A percentile compares a stretch with the other conserved stretches of the same genome.
phyloP scores from a whole-genome alignment of 1,140 invertebrate genomes.

The Chironomus tepperi region DNA sequence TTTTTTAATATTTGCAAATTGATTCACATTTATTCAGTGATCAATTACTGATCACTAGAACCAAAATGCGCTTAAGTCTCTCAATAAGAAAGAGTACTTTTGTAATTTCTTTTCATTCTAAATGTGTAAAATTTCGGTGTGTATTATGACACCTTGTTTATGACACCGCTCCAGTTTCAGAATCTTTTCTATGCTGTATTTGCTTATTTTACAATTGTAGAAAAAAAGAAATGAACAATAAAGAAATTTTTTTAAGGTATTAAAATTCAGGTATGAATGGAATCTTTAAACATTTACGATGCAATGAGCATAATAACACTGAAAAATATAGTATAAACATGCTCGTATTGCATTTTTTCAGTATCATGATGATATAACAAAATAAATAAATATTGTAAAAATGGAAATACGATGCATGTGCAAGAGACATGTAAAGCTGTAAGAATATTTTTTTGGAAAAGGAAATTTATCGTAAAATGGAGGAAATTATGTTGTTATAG shows the following conservation, averaged over 20 bases:
- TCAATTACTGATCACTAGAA: no score
- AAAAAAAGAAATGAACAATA: not conserved
- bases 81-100: no score
- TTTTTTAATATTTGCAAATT: no score
- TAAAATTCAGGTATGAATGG: not conserved
- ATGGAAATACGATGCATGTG: not conserved
- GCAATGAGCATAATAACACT: not conserved
- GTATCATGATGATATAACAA: not conserved
- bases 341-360: not conserved
- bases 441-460: not conserved
- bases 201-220: not conserved
- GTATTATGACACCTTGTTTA: slow-evolving; percentile 8
- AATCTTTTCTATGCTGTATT: no score
- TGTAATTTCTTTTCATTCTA: not conserved
- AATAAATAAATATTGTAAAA: no score
- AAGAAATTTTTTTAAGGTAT: not conserved
- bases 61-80: no score
- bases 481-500: not conserved
- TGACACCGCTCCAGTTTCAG: not conserved
- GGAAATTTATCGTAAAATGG: not conserved
- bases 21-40: no score
- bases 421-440: not conserved
- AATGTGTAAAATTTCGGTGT: slow-evolving; percentile 2
- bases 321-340: not conserved
- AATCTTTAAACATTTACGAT: no score